Percentiles rank a stretch among this genome's conserved stretches.
phyloP scores from a whole-genome alignment of 2,888 invertebrate genomes.

The Julus scanicus region DNA sequence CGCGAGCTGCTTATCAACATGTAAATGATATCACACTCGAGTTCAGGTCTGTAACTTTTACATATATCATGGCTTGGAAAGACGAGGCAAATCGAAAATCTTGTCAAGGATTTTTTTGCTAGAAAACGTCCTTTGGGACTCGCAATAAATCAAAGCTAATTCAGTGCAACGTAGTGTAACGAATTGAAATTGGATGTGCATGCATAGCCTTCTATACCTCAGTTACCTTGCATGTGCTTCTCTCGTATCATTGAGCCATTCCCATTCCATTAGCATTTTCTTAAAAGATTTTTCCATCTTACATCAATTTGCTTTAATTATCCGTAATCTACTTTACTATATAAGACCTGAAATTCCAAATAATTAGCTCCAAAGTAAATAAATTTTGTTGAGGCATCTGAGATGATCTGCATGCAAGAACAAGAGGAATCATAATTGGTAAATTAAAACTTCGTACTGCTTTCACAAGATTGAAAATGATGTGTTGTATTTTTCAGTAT shows the following conservation, averaged over 20 bases:
- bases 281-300: not conserved
- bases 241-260: no score
- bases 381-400: no score
- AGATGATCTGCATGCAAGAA: no score
- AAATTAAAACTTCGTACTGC: no score
- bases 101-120: not conserved
- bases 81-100: constrained; percentile 26
- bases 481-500: no score
- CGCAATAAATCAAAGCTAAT: constrained; percentile 12
- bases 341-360: not conserved
- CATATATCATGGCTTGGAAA: not conserved
- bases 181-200: constrained; percentile 10
- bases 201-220: not conserved
- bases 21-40: not conserved
- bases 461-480: no score
- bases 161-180: constrained; percentile 2
- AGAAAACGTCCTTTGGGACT: not conserved
- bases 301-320: constrained; percentile 10
- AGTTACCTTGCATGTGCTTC: not conserved
- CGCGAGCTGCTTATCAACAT: not conserved
- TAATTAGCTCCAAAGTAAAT: no score
- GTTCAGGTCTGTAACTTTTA: constrained; percentile 27
- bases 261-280: not conserved
- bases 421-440: no score
- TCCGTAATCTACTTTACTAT: not conserved